Conservation (phyloP, 2,797 vertebrate genomes). For the Brachymystax lenok region DNA sequence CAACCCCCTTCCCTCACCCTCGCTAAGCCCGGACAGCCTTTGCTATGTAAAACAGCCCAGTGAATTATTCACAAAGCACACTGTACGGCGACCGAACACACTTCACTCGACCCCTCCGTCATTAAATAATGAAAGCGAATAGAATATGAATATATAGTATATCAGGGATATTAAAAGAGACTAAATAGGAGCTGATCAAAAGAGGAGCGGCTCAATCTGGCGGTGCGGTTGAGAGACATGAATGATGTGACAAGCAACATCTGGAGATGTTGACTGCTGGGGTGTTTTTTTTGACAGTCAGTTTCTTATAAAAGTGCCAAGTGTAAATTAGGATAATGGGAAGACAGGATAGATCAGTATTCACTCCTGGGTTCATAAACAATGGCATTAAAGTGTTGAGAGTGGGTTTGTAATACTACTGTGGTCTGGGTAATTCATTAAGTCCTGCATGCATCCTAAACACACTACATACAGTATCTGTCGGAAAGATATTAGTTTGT, state of each 20-base stretch:
- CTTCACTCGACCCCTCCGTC: slow-evolving; percentile 43
- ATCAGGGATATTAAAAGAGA: background rate
- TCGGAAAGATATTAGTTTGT: too few relatives aligned
- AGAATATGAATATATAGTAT: slow-evolving; percentile 12
- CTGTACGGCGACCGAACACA: slow-evolving; percentile 30
- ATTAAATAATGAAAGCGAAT: slow-evolving; percentile 42
- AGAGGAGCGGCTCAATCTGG: too few relatives aligned
- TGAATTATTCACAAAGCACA: slow-evolving; percentile 65
- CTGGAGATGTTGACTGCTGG: slow-evolving; percentile 16
- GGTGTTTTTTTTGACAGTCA: background rate
- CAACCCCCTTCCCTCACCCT: background rate
- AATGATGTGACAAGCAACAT: slow-evolving; percentile 30
- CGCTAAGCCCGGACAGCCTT: slow-evolving; percentile 31
- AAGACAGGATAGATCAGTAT: background rate
- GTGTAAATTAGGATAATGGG: background rate
- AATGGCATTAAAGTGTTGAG: background rate
- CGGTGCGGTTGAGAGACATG: background rate
- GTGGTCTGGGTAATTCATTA: background rate
- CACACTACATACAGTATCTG: background rate
- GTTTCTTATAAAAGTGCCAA: background rate
- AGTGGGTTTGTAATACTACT: background rate
- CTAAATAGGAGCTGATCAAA: background rate
- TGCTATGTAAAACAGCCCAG: slow-evolving; percentile 53
- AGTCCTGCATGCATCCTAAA: background rate
- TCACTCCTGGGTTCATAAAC: background rate